Conservation (phyloP, 2,113 vertebrate genomes). For the Agelaius tricolor region DNA sequence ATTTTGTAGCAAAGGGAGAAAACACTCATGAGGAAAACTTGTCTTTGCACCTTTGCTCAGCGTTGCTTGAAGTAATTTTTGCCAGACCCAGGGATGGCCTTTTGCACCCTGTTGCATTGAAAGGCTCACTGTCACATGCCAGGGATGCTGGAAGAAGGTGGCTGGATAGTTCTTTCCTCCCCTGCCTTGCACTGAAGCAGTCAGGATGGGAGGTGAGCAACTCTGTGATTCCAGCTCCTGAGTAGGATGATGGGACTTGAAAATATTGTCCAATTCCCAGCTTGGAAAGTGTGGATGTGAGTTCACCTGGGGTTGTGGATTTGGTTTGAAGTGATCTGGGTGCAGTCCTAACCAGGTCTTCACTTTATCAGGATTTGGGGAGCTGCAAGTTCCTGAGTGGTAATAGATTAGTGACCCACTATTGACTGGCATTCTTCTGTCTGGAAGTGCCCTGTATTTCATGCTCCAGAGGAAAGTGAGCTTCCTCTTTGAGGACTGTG, state of each 20-base stretch:
- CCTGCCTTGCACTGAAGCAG: background rate
- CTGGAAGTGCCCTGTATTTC: background rate
- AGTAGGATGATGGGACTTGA: background rate
- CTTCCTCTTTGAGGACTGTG: background rate
- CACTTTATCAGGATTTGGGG: background rate
- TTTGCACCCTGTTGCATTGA: background rate
- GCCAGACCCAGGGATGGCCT: background rate
- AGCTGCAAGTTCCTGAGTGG: background rate
- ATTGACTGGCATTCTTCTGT: background rate
- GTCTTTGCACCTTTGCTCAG: background rate
- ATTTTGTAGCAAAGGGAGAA: background rate
- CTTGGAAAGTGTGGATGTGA: background rate
- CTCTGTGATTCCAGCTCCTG: background rate
- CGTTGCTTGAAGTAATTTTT: background rate
- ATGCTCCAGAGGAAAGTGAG: background rate
- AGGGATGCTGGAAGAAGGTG: background rate
- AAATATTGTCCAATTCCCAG: background rate
- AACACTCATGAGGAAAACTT: background rate
- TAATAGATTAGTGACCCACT: background rate
- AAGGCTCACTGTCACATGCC: background rate
- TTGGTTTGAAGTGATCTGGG: background rate
- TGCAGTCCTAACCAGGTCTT: background rate
- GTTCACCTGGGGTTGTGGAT: background rate
- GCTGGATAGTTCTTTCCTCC: background rate
- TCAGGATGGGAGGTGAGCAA: fast-evolving